Conservation (phyloP, 23 tunicate species). For the Trididemnum miniatum region DNA sequence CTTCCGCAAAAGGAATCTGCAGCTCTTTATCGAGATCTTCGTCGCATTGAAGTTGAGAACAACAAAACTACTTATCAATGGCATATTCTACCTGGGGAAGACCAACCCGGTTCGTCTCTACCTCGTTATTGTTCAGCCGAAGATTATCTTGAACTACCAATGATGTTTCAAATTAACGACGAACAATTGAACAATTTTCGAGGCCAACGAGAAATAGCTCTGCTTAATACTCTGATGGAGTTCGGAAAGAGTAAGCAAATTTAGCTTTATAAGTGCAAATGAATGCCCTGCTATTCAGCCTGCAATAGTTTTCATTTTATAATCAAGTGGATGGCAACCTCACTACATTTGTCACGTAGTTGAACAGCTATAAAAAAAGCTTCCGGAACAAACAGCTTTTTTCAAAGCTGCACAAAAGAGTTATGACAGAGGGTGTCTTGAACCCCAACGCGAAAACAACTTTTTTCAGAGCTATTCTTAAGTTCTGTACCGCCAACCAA, state of each 20-base stretch:
- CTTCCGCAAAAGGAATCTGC: constrained; percentile 35
- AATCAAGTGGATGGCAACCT: too few species aligned
- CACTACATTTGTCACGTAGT: too few species aligned
- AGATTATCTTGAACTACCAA: constrained; percentile 40
- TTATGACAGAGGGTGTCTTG: too few species aligned
- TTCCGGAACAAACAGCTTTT: too few species aligned
- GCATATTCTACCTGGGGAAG: constrained; percentile 36
- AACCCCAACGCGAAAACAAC: too few species aligned
- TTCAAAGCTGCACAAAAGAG: too few species aligned
- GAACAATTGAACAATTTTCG: constrained; percentile 30
- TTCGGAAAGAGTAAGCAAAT: constrained; percentile 34
- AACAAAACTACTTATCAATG: constrained; percentile 44
- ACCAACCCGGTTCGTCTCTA: constrained; percentile 52
- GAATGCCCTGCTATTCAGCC: too few species aligned
- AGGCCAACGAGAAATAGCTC: constrained; percentile 37
- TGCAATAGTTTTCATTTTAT: too few species aligned
- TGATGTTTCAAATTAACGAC: constrained; percentile 33
- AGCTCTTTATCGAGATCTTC: constrained; percentile 10
- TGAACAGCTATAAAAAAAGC: too few species aligned
- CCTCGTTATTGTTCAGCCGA: constrained; percentile 56
- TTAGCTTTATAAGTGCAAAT: too few species aligned
- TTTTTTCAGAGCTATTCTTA: too few species aligned
- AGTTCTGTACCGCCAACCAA: too few species aligned
- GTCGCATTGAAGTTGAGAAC: constrained; percentile 31
- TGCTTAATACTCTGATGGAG: constrained; percentile 33